A percentile compares a stretch with the other conserved stretches of the same genome.
Conservation (phyloP, 1,140 invertebrate genomes). For the Heliconius hewitsoni region DNA sequence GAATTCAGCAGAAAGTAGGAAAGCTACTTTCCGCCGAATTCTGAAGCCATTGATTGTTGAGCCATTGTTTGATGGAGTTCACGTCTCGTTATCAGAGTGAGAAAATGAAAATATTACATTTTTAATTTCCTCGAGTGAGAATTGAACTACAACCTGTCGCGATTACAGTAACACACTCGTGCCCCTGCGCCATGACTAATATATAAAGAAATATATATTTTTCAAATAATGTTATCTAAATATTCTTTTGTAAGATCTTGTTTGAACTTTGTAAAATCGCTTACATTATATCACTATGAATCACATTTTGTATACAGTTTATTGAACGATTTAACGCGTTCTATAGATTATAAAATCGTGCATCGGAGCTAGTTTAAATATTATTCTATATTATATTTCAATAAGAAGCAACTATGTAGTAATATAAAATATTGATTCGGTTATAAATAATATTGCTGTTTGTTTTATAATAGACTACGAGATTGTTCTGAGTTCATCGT, state of each 20-base stretch:
- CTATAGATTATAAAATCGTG: slow-evolving; percentile 4
- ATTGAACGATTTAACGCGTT: background rate
- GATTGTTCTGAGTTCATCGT: background rate
- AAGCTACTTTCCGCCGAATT: too few relatives aligned
- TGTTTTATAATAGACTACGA: background rate
- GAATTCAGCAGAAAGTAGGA: too few relatives aligned
- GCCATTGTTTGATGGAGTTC: too few relatives aligned
- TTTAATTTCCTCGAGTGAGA: too few relatives aligned
- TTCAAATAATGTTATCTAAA: background rate
- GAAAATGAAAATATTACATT: too few relatives aligned
- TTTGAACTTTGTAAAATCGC: background rate
- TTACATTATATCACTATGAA: slow-evolving; percentile 13
- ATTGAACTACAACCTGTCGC: too few relatives aligned
- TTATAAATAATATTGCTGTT: background rate
- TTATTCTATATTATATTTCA: slow-evolving; percentile 13
- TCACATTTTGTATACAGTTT: slow-evolving; percentile 8
- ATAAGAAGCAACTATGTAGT: slow-evolving; percentile 1
- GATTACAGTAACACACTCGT: too few relatives aligned
- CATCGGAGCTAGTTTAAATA: background rate
- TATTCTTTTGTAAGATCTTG: background rate
- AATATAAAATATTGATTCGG: background rate
- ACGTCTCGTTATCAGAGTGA: too few relatives aligned
- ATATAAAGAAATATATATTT: background rate
- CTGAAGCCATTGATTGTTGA: too few relatives aligned
- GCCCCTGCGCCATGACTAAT: background rate